Evolutionary conservation across 2,113 vertebrate species (phyloP).

Genomic region (Pygoscelis antarcticus): DNA sequence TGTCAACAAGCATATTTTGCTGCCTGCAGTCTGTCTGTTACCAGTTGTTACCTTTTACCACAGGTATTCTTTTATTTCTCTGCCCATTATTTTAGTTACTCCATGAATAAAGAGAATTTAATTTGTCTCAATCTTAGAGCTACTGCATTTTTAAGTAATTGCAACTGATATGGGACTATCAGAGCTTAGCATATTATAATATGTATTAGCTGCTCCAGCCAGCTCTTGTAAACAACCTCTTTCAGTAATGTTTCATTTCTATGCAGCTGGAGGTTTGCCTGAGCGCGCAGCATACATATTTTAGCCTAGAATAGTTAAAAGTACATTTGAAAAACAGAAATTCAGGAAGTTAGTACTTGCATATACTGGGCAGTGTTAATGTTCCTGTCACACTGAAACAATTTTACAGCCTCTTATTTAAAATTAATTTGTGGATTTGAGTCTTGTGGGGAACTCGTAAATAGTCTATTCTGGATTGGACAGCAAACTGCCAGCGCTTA

Average conservation of each 20-base stretch:
- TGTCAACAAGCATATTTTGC: neutral
- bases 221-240: slow-evolving; percentile 38
- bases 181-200: slow-evolving; percentile 35
- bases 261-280: slow-evolving; percentile 37
- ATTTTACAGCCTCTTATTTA: neutral
- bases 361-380: neutral
- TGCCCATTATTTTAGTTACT: slow-evolving; percentile 38
- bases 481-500: neutral
- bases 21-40: neutral
- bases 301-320: slow-evolving; percentile 11
- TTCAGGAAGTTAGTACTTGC: neutral
- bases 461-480: neutral
- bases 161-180: slow-evolving; percentile 22
- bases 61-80: neutral
- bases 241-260: slow-evolving; percentile 54
- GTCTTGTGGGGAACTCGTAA: neutral
- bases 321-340: slow-evolving; percentile 1
- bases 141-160: slow-evolving; percentile 49
- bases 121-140: slow-evolving; percentile 10
- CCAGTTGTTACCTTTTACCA: neutral
- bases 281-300: slow-evolving; percentile 25
- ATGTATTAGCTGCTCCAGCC: slow-evolving; percentile 37
- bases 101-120: slow-evolving; percentile 36
- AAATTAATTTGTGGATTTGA: neutral
- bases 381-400: neutral